phyloP scores from a whole-genome alignment of 1,140 invertebrate genomes.

The Orchesella cincta region DNA sequence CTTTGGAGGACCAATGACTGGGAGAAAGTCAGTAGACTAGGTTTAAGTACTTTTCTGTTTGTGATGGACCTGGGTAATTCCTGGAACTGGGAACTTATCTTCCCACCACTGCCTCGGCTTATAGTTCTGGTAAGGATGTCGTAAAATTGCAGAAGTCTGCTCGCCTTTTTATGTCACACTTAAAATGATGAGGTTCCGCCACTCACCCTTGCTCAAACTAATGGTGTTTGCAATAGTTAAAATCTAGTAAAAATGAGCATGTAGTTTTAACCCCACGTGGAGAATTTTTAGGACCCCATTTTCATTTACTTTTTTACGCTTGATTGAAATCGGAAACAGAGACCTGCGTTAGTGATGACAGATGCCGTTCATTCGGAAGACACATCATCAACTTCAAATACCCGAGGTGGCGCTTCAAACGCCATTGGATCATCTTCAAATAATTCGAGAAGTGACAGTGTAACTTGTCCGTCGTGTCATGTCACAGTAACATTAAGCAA shows the following conservation, averaged over 20 bases:
- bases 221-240: too few relatives aligned
- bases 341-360: conserved; percentile 50
- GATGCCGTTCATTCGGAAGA: conserved; percentile 46
- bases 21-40: neutral
- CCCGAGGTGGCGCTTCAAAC: neutral
- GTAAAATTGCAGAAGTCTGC: too few relatives aligned
- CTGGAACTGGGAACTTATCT: conserved; percentile 51
- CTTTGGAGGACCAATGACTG: neutral
- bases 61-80: conserved; percentile 33
- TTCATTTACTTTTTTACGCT: neutral
- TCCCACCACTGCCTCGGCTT: conserved; percentile 49
- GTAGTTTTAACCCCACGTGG: too few relatives aligned
- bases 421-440: conserved; percentile 43
- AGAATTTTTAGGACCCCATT: too few relatives aligned
- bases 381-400: neutral
- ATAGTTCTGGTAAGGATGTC: conserved; percentile 50
- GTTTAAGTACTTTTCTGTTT: neutral
- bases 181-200: too few relatives aligned
- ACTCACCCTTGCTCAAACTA: too few relatives aligned
- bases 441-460: conserved; percentile 48
- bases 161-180: too few relatives aligned
- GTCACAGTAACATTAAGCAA: conserved; percentile 49
- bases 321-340: conserved; percentile 27
- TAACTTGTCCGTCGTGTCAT: conserved; percentile 50
- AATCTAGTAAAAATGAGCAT: too few relatives aligned